These are phyloP conservation scores for Eulithis testata DNA, from an alignment of 2,888 invertebrate species.

Conservation along the genomic window DNA sequence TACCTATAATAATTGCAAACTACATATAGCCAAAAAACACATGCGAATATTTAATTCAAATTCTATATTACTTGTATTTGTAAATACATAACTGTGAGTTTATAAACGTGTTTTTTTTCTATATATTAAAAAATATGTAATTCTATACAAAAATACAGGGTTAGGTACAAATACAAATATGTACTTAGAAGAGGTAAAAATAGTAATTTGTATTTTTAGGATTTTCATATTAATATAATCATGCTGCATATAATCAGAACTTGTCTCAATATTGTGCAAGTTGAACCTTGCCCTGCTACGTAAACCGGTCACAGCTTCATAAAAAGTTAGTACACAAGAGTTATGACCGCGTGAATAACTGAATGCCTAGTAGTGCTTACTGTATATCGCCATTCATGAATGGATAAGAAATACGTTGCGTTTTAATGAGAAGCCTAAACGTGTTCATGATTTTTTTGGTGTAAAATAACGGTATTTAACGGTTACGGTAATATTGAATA, in stretches of 20 bases:
- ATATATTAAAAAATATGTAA: no score
- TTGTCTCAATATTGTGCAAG: background rate
- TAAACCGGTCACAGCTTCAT: conserved; percentile 12
- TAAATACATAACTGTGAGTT: no score
- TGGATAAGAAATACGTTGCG: conserved; percentile 18
- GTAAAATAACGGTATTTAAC: no score
- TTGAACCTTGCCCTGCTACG: background rate
- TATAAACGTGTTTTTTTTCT: no score
- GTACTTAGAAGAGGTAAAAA: no score
- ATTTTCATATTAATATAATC: background rate
- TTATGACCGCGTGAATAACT: conserved; percentile 46
- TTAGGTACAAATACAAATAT: no score
- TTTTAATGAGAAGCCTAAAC: background rate
- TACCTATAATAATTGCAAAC: background rate
- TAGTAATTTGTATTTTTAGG: no score
- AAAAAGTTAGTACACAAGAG: conserved; percentile 19
- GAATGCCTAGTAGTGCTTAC: conserved; percentile 53
- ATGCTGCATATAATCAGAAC: background rate
- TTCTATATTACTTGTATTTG: no score
- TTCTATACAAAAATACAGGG: no score
- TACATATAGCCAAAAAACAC: background rate
- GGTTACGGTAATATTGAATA: no score
- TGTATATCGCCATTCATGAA: conserved; percentile 49
- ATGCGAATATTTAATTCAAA: background rate
- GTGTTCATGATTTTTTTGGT: background rate